Evolutionary conservation across 2,113 vertebrate genomes (phyloP).

Genomic region (Seriola quinqueradiata): DNA sequence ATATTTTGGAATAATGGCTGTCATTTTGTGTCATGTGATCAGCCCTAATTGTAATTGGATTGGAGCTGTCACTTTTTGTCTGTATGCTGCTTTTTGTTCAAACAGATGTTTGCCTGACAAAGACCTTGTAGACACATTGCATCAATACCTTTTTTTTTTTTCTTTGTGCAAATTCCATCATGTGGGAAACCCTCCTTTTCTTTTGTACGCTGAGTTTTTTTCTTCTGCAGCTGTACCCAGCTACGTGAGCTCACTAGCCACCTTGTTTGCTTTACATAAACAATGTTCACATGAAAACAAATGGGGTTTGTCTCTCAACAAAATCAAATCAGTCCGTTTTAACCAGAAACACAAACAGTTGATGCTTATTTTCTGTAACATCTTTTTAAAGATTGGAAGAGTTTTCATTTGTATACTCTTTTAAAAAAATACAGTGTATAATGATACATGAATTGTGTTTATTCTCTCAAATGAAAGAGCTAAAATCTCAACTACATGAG

Average conservation of each 20-base stretch:
- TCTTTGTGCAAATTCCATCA: not conserved
- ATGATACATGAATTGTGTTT: not conserved
- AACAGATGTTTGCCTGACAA: slow-evolving; percentile 13
- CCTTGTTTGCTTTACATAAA: slow-evolving; percentile 8
- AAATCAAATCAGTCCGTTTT: not conserved
- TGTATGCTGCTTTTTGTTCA: slow-evolving; percentile 17
- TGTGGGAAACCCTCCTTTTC: slow-evolving; percentile 3
- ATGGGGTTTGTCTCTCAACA: not conserved
- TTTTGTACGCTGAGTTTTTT: not conserved
- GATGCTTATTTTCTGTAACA: not conserved
- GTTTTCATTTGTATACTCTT: not conserved
- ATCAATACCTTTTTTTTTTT: not conserved
- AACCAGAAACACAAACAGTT: not conserved
- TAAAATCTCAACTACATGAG: not conserved
- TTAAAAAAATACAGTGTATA: not conserved
- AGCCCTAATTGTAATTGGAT: not conserved
- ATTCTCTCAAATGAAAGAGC: not conserved
- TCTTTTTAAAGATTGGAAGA: not conserved
- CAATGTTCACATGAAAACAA: slow-evolving; percentile 5
- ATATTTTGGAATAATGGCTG: not conserved
- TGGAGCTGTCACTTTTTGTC: not conserved
- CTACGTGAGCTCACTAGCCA: not conserved
- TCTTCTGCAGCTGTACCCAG: slow-evolving; percentile 11
- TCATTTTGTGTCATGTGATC: slow-evolving; percentile 20
- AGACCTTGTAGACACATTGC: not conserved